Base-by-base conservation (phyloP, 1,140 invertebrate species). In the Cydia fagiglandana region DNA sequence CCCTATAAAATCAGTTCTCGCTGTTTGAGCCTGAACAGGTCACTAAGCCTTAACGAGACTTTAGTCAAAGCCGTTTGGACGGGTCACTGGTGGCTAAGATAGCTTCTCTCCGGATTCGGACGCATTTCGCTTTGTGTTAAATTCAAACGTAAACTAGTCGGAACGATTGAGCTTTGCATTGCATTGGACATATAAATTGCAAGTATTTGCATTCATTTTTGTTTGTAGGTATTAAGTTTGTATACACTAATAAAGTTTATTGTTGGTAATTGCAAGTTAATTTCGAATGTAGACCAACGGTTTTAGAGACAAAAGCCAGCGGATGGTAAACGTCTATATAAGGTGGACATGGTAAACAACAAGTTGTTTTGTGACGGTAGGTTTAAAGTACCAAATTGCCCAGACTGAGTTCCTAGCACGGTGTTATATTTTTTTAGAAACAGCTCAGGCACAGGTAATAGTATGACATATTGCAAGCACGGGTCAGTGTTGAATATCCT, bases 61-160 rank as follows among this genome's bases (percentile, higher is more conserved):
- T 61, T 24, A 20, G 56, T 61, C 56, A 61, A 61, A 61, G 56
- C 56, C 56, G 56, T 53, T n/a, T 17, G 50, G 50, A 61, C 56
- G 17, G 20, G 56, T 61, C 56, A 61, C 20, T 61, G 56, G 56
- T n/a, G 20, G 56, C 17, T 24, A 24, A 24, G 56, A 10, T 61
- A 61, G 20, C 56, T 61, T 10, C 56, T 10, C 6, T 20, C 20
- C 10, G 56, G 20, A 61, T 61, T 24, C 56, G 56, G 56, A 61
- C 9, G 56, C 56, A 24, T 24, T 61, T 61, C 56, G 9, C 17
- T 61, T 20, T 61, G 10, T 61, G 56, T n/a, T 24, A 61, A 20
- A 61, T 20, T n/a, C 53, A 20, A 24, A 20, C 17, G 20, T 61
- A 24, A 61, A 61, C 56, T 24, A 20, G 56, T 9, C 17, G 15